Percentiles rank a stretch among this genome's conserved stretches.
Conservation (phyloP, 30 jellyfish, hydroid and myxozoan genomes). For the Cassiopea xamachana region DNA sequence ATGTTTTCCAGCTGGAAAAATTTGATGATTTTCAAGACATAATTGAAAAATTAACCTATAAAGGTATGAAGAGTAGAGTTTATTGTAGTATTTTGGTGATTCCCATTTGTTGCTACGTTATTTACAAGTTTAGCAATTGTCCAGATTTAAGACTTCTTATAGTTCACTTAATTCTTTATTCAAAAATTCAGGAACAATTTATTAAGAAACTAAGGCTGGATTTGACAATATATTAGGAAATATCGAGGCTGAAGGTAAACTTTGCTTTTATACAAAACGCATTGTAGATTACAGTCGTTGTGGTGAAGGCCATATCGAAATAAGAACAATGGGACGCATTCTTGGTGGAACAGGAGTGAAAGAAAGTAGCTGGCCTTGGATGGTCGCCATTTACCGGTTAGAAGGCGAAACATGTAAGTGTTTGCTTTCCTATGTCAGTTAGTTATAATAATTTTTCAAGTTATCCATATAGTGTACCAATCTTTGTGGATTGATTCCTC, state of each 20-base stretch:
- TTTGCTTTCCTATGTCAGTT: neutral
- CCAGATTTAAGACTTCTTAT: too few relatives aligned
- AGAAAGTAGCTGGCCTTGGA: constrained; percentile 73
- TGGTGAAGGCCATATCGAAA: constrained; percentile 47
- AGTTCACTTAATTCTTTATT: too few relatives aligned
- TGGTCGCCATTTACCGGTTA: constrained; percentile 47
- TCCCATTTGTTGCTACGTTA: too few relatives aligned
- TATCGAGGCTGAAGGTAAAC: too few relatives aligned
- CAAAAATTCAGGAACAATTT: too few relatives aligned
- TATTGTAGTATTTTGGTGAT: too few relatives aligned
- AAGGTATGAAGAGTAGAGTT: constrained; percentile 34
- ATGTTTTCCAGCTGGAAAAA: constrained; percentile 38
- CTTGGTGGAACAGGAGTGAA: constrained; percentile 35
- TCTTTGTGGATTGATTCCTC: too few relatives aligned
- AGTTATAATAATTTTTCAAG: neutral
- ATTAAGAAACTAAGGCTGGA: too few relatives aligned
- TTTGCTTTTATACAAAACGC: too few relatives aligned
- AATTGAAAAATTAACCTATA: constrained; percentile 12
- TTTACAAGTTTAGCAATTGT: too few relatives aligned
- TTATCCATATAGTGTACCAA: too few relatives aligned
- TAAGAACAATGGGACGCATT: constrained; percentile 42
- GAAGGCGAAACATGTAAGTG: constrained; percentile 2
- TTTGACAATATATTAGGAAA: too few relatives aligned
- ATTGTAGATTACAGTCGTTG: constrained; percentile 57
- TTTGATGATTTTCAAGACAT: constrained; percentile 23